Conservation (phyloP, 2,888 invertebrate species). For the Eubasilissa splendida region DNA sequence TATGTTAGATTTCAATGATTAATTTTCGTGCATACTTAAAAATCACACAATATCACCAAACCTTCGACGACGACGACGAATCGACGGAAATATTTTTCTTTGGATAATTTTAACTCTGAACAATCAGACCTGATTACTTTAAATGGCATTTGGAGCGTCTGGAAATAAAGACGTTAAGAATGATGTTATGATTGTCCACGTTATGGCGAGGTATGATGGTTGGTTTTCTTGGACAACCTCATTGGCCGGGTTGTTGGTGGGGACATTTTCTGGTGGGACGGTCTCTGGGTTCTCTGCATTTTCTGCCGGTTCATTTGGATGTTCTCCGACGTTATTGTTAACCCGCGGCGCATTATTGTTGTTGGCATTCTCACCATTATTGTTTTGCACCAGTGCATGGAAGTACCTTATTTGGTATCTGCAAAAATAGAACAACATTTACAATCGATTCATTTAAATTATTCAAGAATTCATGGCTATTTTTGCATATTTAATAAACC, state of each 20-base stretch:
- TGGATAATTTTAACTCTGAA: background rate
- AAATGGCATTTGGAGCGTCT: slow-evolving; percentile 79
- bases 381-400: slow-evolving; percentile 73
- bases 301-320: background rate
- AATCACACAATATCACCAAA: background rate
- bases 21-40: background rate
- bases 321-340: slow-evolving; percentile 56
- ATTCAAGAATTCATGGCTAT: no score
- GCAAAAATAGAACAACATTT: slow-evolving; percentile 43
- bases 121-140: background rate
- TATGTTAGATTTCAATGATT: no score
- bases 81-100: background rate
- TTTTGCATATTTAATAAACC: no score
- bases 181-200: slow-evolving; percentile 92
- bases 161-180: slow-evolving; percentile 96
- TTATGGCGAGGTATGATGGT: slow-evolving; percentile 77
- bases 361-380: slow-evolving; percentile 62
- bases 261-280: slow-evolving; percentile 61
- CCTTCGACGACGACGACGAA: background rate
- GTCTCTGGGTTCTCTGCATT: slow-evolving; percentile 20
- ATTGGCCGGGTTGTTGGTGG: slow-evolving; percentile 64
- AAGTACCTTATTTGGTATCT: slow-evolving; percentile 86
- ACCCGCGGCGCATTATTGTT: slow-evolving; percentile 61
- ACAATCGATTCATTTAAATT: background rate
- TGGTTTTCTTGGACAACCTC: slow-evolving; percentile 61